Percentiles rank a stretch among this genome's conserved stretches.
phyloP scores from a whole-genome alignment of 2,113 vertebrate genomes.

The Paramormyrops kingsleyae region DNA sequence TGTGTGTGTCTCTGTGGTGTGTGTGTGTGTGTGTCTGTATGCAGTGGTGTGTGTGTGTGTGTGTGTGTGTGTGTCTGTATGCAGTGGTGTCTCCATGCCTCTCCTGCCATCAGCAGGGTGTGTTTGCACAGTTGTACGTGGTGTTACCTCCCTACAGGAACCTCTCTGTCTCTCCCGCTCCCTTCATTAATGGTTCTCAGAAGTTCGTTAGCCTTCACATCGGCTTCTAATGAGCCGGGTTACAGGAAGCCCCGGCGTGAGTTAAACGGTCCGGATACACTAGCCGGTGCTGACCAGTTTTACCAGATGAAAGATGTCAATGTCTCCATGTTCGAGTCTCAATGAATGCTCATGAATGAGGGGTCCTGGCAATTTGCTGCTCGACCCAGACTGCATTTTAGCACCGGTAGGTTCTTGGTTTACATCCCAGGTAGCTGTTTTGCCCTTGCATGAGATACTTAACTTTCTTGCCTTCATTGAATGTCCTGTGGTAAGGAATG shows the following conservation, averaged over 20 bases:
- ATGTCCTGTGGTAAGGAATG: not conserved
- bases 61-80: not conserved
- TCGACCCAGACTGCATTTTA: not conserved
- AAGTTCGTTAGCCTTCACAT: not conserved
- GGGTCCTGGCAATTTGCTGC: not conserved
- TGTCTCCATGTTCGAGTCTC: not conserved
- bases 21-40: not conserved
- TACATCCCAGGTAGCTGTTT: not conserved
- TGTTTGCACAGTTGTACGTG: conserved; percentile 3
- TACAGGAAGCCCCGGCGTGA: not conserved
- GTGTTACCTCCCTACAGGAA: conserved; percentile 6
- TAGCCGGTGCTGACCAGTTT: not conserved
- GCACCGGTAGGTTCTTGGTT: not conserved
- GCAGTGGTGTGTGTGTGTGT: not conserved
- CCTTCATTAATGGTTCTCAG: conserved; percentile 3
- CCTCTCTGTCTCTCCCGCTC: not conserved
- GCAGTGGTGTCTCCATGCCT: not conserved
- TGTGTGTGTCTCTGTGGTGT: not conserved
- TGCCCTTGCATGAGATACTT: not conserved
- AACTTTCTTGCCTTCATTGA: not conserved
- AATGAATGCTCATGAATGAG: not conserved
- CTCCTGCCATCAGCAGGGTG: not conserved
- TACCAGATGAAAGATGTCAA: not conserved
- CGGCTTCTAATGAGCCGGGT: conserved; percentile 6
- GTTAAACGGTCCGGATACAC: not conserved